Percentiles rank a stretch among this genome's conserved stretches.
phyloP scores from a whole-genome alignment of 2,888 invertebrate genomes.

The Gortyna flavago region DNA sequence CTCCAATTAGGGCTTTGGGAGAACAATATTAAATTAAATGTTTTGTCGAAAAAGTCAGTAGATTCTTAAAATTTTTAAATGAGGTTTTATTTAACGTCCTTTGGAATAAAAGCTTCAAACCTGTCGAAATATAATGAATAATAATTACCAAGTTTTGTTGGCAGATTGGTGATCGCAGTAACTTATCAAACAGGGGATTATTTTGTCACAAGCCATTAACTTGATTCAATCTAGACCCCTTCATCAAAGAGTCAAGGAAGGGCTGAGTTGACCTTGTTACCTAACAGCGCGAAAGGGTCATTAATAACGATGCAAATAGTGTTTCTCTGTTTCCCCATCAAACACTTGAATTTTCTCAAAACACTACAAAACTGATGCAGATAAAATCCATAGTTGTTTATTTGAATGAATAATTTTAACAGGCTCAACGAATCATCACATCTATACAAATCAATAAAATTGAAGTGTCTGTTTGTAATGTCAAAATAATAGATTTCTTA shows the following conservation, averaged over 20 bases:
- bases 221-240: neutral
- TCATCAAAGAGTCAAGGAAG: neutral
- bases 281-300: neutral
- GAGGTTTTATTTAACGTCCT: neutral
- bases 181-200: neutral
- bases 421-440: too few species aligned
- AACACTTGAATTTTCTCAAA: neutral
- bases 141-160: neutral
- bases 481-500: neutral
- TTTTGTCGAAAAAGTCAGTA: constrained; percentile 10
- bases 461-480: too few species aligned
- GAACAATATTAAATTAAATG: constrained; percentile 19
- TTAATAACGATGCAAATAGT: neutral
- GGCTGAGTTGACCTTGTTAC: neutral
- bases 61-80: neutral
- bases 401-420: neutral
- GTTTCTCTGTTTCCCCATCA: neutral
- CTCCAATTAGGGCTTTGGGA: constrained; percentile 19
- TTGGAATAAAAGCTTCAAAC: neutral
- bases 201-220: neutral
- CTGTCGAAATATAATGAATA: neutral
- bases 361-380: neutral
- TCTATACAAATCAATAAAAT: too few species aligned
- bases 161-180: neutral
- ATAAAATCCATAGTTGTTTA: neutral